A percentile compares a stretch with the other conserved stretches of the same genome.
Conservation (phyloP, 2,797 vertebrate genomes). For the Margarornis squamiger region DNA sequence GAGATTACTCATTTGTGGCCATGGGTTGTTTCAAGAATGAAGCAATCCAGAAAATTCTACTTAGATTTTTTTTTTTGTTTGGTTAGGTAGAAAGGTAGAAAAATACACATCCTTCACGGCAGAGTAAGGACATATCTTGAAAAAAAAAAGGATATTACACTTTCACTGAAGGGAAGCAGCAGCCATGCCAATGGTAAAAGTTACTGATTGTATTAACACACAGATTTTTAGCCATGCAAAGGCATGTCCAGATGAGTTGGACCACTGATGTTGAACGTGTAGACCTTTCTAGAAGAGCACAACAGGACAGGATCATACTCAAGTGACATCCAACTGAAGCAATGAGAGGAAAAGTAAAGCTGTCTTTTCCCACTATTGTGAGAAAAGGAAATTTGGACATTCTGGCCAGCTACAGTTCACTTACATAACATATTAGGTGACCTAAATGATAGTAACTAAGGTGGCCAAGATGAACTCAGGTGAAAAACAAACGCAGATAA, state of each 20-base stretch:
- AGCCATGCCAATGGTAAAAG: not conserved
- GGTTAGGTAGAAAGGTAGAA: not conserved
- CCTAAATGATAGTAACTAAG: not conserved
- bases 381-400: not conserved
- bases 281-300: not conserved
- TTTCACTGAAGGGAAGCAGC: not conserved
- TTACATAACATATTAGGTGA: not conserved
- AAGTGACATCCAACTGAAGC: not conserved
- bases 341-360: not conserved
- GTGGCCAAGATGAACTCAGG: not conserved
- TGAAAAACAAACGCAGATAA: not conserved
- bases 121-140: not conserved
- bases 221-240: not conserved
- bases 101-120: not conserved
- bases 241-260: not conserved
- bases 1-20: not conserved
- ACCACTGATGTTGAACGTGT: not conserved
- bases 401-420: not conserved
- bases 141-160: not conserved
- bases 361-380: not conserved
- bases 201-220: not conserved
- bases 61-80: not conserved
- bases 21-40: not conserved
- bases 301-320: not conserved
- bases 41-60: not conserved